Base-by-base conservation (phyloP, 2,888 invertebrate genomes). In the Melieria omissa region DNA sequence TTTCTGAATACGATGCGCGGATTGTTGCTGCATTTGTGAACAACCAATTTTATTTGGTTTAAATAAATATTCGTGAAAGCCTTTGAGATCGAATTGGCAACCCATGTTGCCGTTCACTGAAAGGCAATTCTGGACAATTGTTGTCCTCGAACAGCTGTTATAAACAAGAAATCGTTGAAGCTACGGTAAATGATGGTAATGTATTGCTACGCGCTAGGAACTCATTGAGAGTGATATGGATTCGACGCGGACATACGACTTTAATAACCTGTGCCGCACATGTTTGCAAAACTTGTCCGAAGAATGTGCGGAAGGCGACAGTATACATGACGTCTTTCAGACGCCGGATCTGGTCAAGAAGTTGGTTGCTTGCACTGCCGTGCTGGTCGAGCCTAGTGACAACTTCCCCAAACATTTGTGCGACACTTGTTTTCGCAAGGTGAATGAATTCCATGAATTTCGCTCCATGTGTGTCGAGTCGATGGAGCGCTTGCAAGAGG, bases 281-380 rank as follows among this genome's bases (percentile, higher is more conserved):
- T 52, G 61, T 14, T 44, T 61, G 12, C 61, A 61, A 61, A 14
- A 8, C 4, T 61, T 61, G n/a, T 8, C 16, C n/a, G n/a, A 47
- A 16, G 49, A 6, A 44, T 6, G 12, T 6, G 29, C 44, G 29
- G 52, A 71, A 54, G 14, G 8, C 1, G 71, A 42, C 16, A 8
- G n/a, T 42, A 65, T 55, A 5, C 16, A 72, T 9, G 66, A 71
- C 62, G 62, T 75, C 47, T 73, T 76, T 14, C 16, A 29, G 4
- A 74, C 76, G 5, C 69, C 76, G 0, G 75, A 78, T 12, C 63
- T 84, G 44, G 79, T 76, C 10, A 76, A 78, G 8, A 85, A 84
- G 71, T 78, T 84, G 29, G 75, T 72, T 5, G 65, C 73, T 1
- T 84, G 83, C 72, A 81, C 82, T 0, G 75, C 78, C 7, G 55